phyloP scores from a whole-genome alignment of 1,140 invertebrate species.

The Drosophila pseudoananassae region DNA sequence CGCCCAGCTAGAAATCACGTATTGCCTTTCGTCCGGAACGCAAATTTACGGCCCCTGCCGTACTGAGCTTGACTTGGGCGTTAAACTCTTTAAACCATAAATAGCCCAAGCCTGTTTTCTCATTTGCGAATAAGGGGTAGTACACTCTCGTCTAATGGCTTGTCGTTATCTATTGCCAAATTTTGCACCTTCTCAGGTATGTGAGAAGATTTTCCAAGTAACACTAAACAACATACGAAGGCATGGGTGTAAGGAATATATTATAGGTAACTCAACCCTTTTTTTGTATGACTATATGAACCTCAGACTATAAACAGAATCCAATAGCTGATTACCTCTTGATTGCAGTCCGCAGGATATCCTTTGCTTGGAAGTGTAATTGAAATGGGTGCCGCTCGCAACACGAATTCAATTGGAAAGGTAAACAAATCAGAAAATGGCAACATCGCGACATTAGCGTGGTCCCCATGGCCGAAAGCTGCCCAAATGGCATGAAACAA shows the following conservation, averaged over 20 bases:
- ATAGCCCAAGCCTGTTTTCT: conserved; percentile 30
- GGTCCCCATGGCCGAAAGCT: conserved; percentile 40
- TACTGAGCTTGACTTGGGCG: conserved; percentile 8
- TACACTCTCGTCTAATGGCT: conserved; percentile 24
- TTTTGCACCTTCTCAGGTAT: conserved; percentile 47
- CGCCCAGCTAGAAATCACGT: conserved; percentile 50
- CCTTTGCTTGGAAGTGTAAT: conserved; percentile 53
- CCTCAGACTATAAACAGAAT: background rate
- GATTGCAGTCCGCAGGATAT: background rate
- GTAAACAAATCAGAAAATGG: conserved; percentile 72
- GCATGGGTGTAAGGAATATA: background rate
- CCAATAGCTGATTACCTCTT: background rate
- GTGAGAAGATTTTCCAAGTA: conserved; percentile 9
- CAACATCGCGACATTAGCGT: conserved; percentile 67
- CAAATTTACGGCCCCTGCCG: conserved; percentile 26
- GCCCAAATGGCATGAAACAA: conserved; percentile 60
- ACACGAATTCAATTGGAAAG: conserved; percentile 71
- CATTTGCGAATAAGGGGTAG: conserved; percentile 30
- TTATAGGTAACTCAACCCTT: background rate
- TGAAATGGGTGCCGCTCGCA: conserved; percentile 39
- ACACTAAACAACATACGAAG: conserved; percentile 18
- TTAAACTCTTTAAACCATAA: conserved; percentile 64
- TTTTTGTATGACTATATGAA: background rate
- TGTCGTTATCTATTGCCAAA: conserved; percentile 54
- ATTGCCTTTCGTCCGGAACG: conserved; percentile 20